Percentiles rank a stretch among this genome's conserved stretches.
phyloP scores from a whole-genome alignment of 2,888 invertebrate species.

The Calameuta pallipes region DNA sequence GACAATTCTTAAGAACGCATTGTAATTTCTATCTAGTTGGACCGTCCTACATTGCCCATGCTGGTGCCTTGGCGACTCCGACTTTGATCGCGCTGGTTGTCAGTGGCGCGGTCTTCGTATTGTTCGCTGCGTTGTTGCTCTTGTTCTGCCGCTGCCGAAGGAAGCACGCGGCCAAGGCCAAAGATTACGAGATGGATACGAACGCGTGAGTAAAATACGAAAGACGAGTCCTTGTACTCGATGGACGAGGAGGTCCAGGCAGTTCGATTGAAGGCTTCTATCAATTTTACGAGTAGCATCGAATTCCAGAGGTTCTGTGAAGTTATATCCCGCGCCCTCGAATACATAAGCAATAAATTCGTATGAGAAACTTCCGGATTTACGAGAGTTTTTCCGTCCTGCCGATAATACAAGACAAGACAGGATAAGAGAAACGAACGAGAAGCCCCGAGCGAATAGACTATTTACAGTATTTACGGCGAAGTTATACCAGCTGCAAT shows the following conservation, averaged over 20 bases:
- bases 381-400: not conserved
- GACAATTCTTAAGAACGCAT: conserved; percentile 11
- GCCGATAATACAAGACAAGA: not conserved
- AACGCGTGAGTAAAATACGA: conserved; percentile 62
- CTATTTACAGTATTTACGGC: not conserved
- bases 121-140: conserved; percentile 80
- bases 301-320: not conserved
- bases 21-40: conserved; percentile 73
- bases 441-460: not conserved
- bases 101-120: conserved; percentile 82
- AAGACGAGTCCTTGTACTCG: not conserved
- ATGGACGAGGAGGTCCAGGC: not conserved
- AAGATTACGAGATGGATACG: conserved; percentile 92
- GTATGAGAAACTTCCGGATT: not conserved
- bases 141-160: conserved; percentile 89
- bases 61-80: conserved; percentile 80
- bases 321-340: not conserved
- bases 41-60: conserved; percentile 83
- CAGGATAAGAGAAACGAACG: not conserved
- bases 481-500: conserved; percentile 14
- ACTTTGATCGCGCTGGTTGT: conserved; percentile 83
- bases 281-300: not conserved
- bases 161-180: conserved; percentile 83
- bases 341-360: not conserved
- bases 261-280: not conserved